A percentile compares a stretch with the other conserved stretches of the same genome.
Evolutionary conservation across 2,888 invertebrate species (phyloP).

Genomic region (Sarcophaga carnaria): DNA sequence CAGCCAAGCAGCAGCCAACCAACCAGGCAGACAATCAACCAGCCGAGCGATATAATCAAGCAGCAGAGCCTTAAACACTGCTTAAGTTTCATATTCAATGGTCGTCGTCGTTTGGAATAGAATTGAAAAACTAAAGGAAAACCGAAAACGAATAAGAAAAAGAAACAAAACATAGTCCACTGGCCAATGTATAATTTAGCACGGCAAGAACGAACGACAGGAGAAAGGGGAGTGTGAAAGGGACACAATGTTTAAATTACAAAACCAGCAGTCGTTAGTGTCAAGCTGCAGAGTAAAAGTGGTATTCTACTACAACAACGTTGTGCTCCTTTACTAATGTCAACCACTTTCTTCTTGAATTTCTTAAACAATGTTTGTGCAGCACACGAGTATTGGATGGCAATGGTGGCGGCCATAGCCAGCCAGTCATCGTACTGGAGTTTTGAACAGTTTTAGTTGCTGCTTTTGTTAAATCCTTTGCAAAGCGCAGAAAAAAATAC

Average conservation of each 20-base stretch:
- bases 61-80: slow-evolving; percentile 21
- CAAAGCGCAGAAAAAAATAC: not conserved
- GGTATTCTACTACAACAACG: slow-evolving; percentile 13
- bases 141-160: not conserved
- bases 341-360: slow-evolving; percentile 15
- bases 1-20: slow-evolving; percentile 26
- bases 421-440: no score
- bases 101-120: no score
- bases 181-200: not conserved
- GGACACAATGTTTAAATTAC: slow-evolving; percentile 48
- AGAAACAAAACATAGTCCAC: not conserved
- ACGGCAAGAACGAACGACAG: no score
- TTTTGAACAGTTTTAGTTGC: no score
- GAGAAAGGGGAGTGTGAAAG: no score
- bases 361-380: slow-evolving; percentile 26
- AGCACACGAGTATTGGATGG: slow-evolving; percentile 7
- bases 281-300: slow-evolving; percentile 39
- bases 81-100: slow-evolving; percentile 49
- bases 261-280: slow-evolving; percentile 47
- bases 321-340: slow-evolving; percentile 32
- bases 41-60: slow-evolving; percentile 53
- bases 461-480: not conserved
- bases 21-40: slow-evolving; percentile 30
- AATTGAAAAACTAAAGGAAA: not conserved
- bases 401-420: no score